Conservation (phyloP, 2,888 invertebrate genomes). For the Anticlea derivata region DNA sequence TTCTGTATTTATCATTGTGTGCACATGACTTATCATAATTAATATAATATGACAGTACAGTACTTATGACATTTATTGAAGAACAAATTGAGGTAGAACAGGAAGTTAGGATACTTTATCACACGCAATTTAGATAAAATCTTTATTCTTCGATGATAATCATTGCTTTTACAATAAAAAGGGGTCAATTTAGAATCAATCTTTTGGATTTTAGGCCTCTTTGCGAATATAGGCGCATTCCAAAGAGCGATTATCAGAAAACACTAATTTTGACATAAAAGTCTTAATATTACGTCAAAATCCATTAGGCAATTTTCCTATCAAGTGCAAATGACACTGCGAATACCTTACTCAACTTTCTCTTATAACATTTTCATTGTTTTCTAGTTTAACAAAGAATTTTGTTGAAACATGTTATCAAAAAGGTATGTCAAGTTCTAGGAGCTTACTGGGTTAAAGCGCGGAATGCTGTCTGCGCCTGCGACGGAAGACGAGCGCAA, state of each 20-base stretch:
- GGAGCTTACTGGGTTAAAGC: conserved; percentile 47
- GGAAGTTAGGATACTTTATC: conserved; percentile 27
- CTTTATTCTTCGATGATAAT: conserved; percentile 24
- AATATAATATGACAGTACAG: conserved; percentile 11
- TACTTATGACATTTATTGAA: conserved; percentile 13
- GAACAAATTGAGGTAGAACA: conserved; percentile 35
- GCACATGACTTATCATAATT: neutral
- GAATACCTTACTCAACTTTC: no score
- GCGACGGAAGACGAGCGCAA: conserved; percentile 90
- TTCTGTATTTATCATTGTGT: no score
- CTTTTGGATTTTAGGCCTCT: conserved; percentile 23
- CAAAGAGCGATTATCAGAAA: conserved; percentile 6
- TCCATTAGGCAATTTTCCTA: neutral
- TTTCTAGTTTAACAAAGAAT: no score
- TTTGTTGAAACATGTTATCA: no score
- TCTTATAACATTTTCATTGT: no score
- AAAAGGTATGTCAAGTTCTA: neutral
- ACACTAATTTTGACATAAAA: neutral
- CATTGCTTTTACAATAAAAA: conserved; percentile 14
- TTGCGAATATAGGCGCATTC: conserved; percentile 15
- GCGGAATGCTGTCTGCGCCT: conserved; percentile 74
- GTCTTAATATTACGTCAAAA: conserved; percentile 4
- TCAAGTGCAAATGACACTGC: no score
- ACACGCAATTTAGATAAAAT: conserved; percentile 28
- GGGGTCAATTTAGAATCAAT: conserved; percentile 17